A percentile compares a stretch with the other conserved stretches of the same genome.
Conservation (phyloP, 2,888 invertebrate species). For the Itoplectis maculator region DNA sequence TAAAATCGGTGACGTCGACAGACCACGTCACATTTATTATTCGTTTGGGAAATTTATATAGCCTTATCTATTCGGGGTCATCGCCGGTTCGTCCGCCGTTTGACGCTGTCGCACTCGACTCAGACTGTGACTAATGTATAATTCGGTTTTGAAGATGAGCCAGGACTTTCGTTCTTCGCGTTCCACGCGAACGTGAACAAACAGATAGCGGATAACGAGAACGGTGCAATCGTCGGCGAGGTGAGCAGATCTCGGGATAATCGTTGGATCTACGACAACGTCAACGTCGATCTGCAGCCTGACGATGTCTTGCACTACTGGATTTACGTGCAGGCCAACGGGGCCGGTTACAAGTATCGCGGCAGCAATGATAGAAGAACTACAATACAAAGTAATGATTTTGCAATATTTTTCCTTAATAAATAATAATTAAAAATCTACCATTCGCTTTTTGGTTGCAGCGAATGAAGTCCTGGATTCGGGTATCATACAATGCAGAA, state of each 20-base stretch:
- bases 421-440: background rate
- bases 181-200: conserved; percentile 89
- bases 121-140: background rate
- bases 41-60: background rate
- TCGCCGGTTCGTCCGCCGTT: background rate
- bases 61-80: conserved; percentile 37
- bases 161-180: conserved; percentile 86
- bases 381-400: conserved; percentile 82
- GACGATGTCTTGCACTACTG: conserved; percentile 88
- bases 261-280: conserved; percentile 86
- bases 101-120: background rate
- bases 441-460: background rate
- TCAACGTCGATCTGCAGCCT: conserved; percentile 83
- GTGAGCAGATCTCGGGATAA: conserved; percentile 84
- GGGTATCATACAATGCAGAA: conserved; percentile 36
- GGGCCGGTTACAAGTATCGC: conserved; percentile 83
- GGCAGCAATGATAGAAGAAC: conserved; percentile 77
- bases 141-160: conserved; percentile 82
- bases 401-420: background rate
- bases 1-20: no score
- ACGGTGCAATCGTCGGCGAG: conserved; percentile 86
- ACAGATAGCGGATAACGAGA: conserved; percentile 84
- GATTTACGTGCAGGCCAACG: conserved; percentile 86
- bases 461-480: background rate
- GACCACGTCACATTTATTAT: background rate